Evolutionary conservation across 2,888 invertebrate genomes (phyloP).

Genomic region (Plagodis pulveraria): DNA sequence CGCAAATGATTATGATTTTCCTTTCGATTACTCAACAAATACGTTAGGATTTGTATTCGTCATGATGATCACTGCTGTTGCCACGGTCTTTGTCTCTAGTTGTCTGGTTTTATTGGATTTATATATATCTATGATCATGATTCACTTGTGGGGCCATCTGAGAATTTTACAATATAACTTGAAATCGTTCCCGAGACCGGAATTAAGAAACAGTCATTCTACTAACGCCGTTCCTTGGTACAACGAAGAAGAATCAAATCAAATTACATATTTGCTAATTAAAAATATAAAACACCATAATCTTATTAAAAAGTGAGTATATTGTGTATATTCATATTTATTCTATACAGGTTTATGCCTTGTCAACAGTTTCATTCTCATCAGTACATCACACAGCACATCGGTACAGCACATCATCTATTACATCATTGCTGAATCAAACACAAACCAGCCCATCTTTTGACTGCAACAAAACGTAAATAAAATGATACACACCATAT

Average conservation of each 20-base stretch:
- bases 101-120: neutral
- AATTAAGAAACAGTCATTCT: neutral
- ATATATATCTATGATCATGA: neutral
- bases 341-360: too few species aligned
- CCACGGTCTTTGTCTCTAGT: neutral
- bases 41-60: neutral
- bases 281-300: conserved; percentile 8
- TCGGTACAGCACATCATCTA: too few species aligned
- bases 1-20: conserved; percentile 3
- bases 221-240: neutral
- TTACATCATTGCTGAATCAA: too few species aligned
- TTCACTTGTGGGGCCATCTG: conserved; percentile 12
- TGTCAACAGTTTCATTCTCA: too few species aligned
- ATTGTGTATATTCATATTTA: too few species aligned
- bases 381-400: too few species aligned
- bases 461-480: too few species aligned
- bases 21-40: conserved; percentile 8
- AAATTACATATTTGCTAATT: neutral
- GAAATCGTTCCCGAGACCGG: conserved; percentile 4
- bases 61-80: neutral
- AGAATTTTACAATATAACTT: conserved; percentile 9
- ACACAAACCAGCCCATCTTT: too few species aligned
- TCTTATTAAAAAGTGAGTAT: conserved; percentile 7
- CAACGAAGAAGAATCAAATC: conserved; percentile 10
- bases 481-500: too few species aligned